These are phyloP conservation scores for Pipistrellus pipistrellus DNA, from an alignment of 2,797 vertebrate genomes.

Conservation along the genomic window DNA sequence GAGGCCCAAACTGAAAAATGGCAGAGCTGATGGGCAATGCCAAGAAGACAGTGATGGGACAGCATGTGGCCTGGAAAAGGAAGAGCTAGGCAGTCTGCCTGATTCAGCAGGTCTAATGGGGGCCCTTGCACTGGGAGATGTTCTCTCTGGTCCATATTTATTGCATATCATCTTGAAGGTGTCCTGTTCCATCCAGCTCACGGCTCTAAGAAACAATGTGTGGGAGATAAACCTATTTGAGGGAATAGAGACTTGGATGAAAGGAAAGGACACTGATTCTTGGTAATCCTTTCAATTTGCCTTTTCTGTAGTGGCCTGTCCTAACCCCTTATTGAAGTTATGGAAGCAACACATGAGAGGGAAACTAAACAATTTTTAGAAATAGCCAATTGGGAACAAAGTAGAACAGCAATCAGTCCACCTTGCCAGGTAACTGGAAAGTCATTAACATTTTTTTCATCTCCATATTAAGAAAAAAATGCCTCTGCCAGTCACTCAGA, in stretches of 20 bases:
- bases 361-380: background rate
- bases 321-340: background rate
- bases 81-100: background rate
- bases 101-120: background rate
- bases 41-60: background rate
- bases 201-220: background rate
- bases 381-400: background rate
- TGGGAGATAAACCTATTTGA: background rate
- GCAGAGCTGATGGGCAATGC: background rate
- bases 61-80: background rate
- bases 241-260: background rate
- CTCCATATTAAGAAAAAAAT: background rate
- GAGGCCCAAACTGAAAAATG: background rate
- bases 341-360: background rate
- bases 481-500: background rate
- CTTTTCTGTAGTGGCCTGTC: background rate
- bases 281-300: background rate
- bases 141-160: background rate
- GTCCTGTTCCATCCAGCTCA: background rate
- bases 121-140: background rate
- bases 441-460: background rate
- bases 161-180: background rate
- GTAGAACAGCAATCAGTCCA: background rate
- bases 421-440: background rate
- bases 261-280: background rate